Conservation (phyloP, 1,140 invertebrate species). For the Aphelinus atriplicis region DNA sequence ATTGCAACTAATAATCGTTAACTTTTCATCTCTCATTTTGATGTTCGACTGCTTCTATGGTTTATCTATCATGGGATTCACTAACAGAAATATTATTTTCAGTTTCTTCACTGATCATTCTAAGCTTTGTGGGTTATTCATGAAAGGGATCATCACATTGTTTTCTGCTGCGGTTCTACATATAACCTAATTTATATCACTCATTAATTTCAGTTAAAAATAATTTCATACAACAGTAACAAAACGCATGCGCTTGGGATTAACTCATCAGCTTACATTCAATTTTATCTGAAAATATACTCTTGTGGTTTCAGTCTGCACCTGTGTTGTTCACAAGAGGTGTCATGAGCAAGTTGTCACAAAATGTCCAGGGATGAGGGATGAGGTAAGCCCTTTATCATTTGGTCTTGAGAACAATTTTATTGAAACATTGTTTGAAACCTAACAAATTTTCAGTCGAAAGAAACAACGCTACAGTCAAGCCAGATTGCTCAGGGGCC, state of each 20-base stretch:
- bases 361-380: conserved; percentile 95
- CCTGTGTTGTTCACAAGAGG: conserved; percentile 97
- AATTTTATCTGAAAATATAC: conserved; percentile 21
- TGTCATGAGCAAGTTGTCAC: conserved; percentile 94
- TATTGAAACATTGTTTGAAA: neutral
- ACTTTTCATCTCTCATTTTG: neutral
- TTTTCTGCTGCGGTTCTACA: conserved; percentile 2
- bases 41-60: conserved; percentile 27
- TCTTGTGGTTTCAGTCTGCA: conserved; percentile 83
- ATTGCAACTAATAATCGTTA: neutral
- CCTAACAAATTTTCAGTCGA: conserved; percentile 40
- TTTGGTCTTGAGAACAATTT: too few species aligned
- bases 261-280: conserved; percentile 25
- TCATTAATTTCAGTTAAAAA: conserved; percentile 13
- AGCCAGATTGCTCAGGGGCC: conserved; percentile 70
- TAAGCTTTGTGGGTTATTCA: neutral
- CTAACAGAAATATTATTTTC: conserved; percentile 29
- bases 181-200: neutral
- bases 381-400: conserved; percentile 71
- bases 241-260: conserved; percentile 37
- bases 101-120: too few species aligned
- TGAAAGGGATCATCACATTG: conserved; percentile 13
- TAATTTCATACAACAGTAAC: conserved; percentile 30
- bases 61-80: conserved; percentile 10
- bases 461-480: conserved; percentile 59